Evolutionary conservation across 2,888 invertebrate species (phyloP), one percentile per base, ranked within the genome.

Genomic region (Pandemis cinnamomeana): DNA sequence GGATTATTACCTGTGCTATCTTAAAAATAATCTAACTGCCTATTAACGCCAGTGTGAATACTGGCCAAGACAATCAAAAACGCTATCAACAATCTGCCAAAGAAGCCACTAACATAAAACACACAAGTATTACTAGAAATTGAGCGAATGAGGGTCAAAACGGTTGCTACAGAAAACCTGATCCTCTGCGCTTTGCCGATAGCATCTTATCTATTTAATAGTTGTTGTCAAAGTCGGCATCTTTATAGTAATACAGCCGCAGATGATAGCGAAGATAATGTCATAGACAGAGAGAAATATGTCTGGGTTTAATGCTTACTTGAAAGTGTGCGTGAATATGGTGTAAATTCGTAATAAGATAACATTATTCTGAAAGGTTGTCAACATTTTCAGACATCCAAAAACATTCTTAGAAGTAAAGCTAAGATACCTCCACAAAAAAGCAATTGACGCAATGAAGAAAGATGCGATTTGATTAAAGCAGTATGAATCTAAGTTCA

Each of bases 131-230:
- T 55, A 73, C 69, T 66, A 70, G 72, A 73, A 72, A 64, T 42
- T 64, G 42, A 72, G 61, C 46, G 67, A 72, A 72, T 67, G 60
- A 69, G 58, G 44, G 46, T 70, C 64, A 63, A 73, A 73, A 73
- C 73, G 42, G 73, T 72, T 72, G 72, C 73, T 53, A 66, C 73
- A 66, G 36, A 71, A 51, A 73, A 73, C 73, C 69, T 69, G 73
- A 73, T 73, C 73, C 73, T 73, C 70, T 51, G 68, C 62, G 55
- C 68, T 48, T 68, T 41, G 63, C 55, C 67, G 73, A 73, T 73
- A 73, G 64, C 58, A 73, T 73, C 73, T 73, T 73, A 73, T 73
- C 73, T 73, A 70, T 69, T 70, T 73, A 73, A 73, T 70, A 69
- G 69, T 60, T 42, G 69, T 70, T 73, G 73, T 73, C 73, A 69